Evolutionary conservation across 1,140 invertebrate genomes (phyloP), one percentile per base, ranked within the genome.

Genomic region (Drosophila seguyi): DNA sequence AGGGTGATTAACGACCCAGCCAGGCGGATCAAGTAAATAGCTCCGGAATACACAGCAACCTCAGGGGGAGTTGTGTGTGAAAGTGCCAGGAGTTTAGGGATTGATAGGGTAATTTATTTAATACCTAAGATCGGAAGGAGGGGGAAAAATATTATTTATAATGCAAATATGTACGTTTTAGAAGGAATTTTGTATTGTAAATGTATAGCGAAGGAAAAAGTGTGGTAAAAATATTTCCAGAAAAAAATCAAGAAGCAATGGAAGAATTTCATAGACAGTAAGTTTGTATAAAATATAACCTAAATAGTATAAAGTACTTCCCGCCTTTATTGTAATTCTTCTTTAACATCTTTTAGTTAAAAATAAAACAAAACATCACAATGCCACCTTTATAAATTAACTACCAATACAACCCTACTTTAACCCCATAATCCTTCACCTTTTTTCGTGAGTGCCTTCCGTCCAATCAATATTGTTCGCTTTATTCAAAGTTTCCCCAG

Each of bases 1-100:
- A 73, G 52, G 67, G 60, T 82, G 79, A 81, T 81, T 81, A 77
- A 82, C 67, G 79, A 62, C n/a, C 27, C 38, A 36, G 20, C 18
- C 48, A 67, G 22, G 16, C 67, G 25, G 25, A 69, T 36, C 38
- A 68, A 72, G 65, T 45, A 72, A 71, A 69, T 71, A 71, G 14
- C 48, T 56, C 18, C 5, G 62, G 39, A 56, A 29, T 25, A 63
- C 44, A 11, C 16, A 27, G 5, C 34, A 34, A 57, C 42, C 52
- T 44, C 42, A 50, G 36, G 6, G 14, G 16, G 18, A 45, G 27
- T 38, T 55, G 52, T 73, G 52, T 48, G 66, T 39, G 42, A 59
- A 59, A 72, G n/a, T 41, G 8, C 1, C 34, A 22, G 18, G 38
- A 52, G 16, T 27, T 27, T 25, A 25, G 14, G 52, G 20, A 55